phyloP scores from a whole-genome alignment of 2,797 vertebrate species.

The Scolopax bukidnonensis region DNA sequence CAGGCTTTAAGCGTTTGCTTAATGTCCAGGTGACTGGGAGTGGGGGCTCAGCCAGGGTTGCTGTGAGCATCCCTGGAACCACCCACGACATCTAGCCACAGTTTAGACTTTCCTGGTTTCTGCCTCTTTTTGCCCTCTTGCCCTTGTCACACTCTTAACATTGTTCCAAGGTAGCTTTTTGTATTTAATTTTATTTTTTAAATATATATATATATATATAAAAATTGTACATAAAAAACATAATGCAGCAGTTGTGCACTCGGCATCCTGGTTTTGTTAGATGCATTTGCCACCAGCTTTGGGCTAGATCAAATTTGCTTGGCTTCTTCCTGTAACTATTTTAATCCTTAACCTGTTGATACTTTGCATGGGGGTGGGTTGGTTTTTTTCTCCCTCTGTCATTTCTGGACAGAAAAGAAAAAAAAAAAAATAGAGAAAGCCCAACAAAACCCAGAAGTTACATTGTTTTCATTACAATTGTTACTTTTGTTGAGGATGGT shows the following conservation, averaged over 20 bases:
- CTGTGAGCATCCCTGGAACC: background rate
- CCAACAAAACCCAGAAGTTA: background rate
- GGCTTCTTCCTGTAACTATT: background rate
- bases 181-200: background rate
- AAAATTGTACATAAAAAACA: background rate
- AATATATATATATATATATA: background rate
- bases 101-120: background rate
- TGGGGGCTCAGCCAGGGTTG: background rate
- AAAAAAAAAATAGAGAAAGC: background rate
- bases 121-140: background rate
- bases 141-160: constrained; percentile 39
- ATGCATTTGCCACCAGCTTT: background rate
- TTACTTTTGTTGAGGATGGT: background rate
- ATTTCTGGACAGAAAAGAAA: background rate
- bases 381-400: background rate
- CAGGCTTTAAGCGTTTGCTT: background rate
- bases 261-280: background rate
- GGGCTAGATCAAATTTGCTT: constrained; percentile 67
- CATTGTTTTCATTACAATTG: background rate
- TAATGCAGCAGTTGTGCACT: background rate
- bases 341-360: background rate
- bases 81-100: fast-evolving
- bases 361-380: background rate
- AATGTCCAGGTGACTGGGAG: background rate
- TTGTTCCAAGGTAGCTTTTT: constrained; percentile 49